Evolutionary conservation across 1,140 invertebrate genomes (phyloP).

Genomic region (Drosophila lowei): DNA sequence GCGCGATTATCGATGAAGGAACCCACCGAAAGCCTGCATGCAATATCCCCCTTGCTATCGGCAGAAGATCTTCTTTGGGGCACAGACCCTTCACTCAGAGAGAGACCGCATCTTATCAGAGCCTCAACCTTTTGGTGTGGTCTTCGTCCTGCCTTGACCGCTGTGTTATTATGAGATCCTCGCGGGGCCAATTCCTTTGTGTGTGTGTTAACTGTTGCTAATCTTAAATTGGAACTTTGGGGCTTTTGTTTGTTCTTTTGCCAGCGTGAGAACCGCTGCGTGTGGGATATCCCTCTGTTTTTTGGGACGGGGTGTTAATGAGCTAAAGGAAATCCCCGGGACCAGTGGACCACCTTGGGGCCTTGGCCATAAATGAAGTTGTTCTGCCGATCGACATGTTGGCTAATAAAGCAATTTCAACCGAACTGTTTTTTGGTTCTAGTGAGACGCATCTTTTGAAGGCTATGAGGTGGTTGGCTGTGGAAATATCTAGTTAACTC

Average conservation of each 20-base stretch:
- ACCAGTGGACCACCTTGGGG: slow-evolving; percentile 61
- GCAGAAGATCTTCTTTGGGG: slow-evolving; percentile 44
- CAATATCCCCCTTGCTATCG: slow-evolving; percentile 14
- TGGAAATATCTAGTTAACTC: slow-evolving; percentile 74
- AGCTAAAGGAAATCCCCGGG: slow-evolving; percentile 69
- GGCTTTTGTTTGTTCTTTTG: slow-evolving; percentile 32
- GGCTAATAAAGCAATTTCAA: slow-evolving; percentile 68
- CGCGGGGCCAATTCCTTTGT: slow-evolving; percentile 49
- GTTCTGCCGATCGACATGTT: slow-evolving; percentile 31
- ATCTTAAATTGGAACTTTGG: slow-evolving; percentile 65
- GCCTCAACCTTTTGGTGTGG: slow-evolving; percentile 48
- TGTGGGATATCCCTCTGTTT: slow-evolving; percentile 38
- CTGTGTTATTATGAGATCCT: slow-evolving; percentile 69
- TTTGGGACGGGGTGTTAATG: slow-evolving; percentile 62
- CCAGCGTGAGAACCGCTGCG: slow-evolving; percentile 74
- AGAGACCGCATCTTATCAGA: slow-evolving; percentile 57
- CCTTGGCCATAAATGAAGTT: slow-evolving; percentile 13
- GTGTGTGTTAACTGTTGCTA: slow-evolving; percentile 73
- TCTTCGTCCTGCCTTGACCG: slow-evolving; percentile 50
- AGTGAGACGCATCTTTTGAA: slow-evolving; percentile 6
- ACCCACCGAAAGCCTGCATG: neutral
- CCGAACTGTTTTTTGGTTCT: neutral
- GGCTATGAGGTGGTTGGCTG: slow-evolving; percentile 22
- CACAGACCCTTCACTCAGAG: slow-evolving; percentile 31
- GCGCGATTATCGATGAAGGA: slow-evolving; percentile 68